phyloP scores from a whole-genome alignment of 2,113 vertebrate species.

The Eubucco bourcierii region DNA sequence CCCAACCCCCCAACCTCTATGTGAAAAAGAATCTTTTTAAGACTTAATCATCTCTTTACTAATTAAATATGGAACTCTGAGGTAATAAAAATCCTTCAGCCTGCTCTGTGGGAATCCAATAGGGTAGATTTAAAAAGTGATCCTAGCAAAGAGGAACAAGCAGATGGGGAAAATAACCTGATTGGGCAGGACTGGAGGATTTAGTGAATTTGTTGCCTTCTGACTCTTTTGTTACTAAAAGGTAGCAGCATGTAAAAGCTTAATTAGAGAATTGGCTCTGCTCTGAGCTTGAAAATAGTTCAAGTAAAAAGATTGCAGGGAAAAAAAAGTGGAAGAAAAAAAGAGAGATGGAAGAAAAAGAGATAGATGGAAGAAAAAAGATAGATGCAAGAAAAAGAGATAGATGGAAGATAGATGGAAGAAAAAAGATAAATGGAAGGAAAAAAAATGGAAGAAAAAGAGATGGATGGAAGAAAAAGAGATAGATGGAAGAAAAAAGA shows the following conservation, averaged over 20 bases:
- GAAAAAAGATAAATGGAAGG: no score
- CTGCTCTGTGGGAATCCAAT: background rate
- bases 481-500: no score
- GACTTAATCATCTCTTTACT: background rate
- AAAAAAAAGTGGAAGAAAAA: background rate
- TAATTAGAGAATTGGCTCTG: constrained; percentile 22
- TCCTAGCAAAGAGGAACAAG: background rate
- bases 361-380: no score
- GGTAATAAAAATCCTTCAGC: constrained; percentile 23
- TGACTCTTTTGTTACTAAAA: background rate
- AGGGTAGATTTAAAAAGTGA: constrained; percentile 20
- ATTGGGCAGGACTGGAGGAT: constrained; percentile 32
- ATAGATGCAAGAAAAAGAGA: no score
- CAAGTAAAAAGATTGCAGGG: background rate
- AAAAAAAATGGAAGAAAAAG: no score
- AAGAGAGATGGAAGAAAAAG: background rate
- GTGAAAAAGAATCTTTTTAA: background rate
- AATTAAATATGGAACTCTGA: background rate
- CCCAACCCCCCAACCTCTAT: background rate
- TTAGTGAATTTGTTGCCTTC: constrained; percentile 37
- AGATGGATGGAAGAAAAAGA: background rate
- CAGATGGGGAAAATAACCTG: constrained; percentile 53
- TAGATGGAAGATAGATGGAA: no score
- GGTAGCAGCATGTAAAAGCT: background rate
- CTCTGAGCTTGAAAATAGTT: constrained; percentile 34